These are phyloP conservation scores for Lepidostoma basale DNA, from an alignment of 1,140 invertebrate genomes.

Conservation along the genomic window DNA sequence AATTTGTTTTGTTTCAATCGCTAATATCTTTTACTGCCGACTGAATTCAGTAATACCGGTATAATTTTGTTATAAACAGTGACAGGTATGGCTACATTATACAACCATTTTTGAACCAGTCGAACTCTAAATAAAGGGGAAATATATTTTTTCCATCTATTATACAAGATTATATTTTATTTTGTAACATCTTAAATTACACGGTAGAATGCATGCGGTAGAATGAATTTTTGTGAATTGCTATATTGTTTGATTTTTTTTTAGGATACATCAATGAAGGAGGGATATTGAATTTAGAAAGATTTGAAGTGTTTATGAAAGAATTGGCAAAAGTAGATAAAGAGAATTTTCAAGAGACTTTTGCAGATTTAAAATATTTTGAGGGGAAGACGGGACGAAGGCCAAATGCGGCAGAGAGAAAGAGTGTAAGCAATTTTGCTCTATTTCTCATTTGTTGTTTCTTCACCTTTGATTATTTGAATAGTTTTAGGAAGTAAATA, in stretches of 20 bases:
- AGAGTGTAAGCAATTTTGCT: conserved; percentile 50
- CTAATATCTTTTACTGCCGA: too few relatives aligned
- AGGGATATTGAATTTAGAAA: conserved; percentile 80
- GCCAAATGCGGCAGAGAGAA: conserved; percentile 56
- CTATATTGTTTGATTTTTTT: conserved; percentile 42
- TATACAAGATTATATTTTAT: too few relatives aligned
- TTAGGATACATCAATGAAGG: conserved; percentile 91
- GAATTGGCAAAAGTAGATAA: conserved; percentile 79
- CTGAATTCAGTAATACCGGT: too few relatives aligned
- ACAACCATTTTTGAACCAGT: too few relatives aligned
- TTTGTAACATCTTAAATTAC: too few relatives aligned
- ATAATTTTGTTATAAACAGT: too few relatives aligned
- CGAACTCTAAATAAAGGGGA: too few relatives aligned
- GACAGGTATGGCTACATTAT: too few relatives aligned
- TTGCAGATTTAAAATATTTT: conserved; percentile 86
- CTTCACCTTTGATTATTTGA: not conserved
- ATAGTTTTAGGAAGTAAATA: not conserved
- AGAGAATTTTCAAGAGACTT: conserved; percentile 83
- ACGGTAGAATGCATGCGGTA: not conserved
- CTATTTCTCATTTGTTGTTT: not conserved
- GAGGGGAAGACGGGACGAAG: conserved; percentile 73
- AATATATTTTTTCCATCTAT: too few relatives aligned
- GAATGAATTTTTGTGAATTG: not conserved
- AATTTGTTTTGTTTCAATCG: too few relatives aligned
- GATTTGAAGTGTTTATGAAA: conserved; percentile 88